Evolutionary conservation across 2,888 invertebrate genomes (phyloP).

Genomic region (Hydriomena furcata): DNA sequence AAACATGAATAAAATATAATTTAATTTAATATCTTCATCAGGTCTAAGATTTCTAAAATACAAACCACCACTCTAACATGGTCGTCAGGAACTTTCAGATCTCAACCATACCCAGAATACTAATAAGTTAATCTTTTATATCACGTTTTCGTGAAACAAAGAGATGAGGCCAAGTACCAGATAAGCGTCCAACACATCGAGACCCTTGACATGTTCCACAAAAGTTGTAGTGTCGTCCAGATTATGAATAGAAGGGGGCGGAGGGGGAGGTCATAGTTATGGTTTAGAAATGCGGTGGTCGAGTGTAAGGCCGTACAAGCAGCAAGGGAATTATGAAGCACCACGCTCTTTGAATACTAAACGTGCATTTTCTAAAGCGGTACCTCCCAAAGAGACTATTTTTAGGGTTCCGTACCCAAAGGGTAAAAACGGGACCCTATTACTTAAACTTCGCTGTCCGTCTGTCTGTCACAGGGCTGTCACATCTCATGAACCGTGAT

Average conservation of each 20-base stretch:
- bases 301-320: constrained; percentile 74
- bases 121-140: constrained; percentile 83
- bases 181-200: constrained; percentile 56
- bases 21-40: too few species aligned
- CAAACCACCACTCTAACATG: constrained; percentile 37
- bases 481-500: too few species aligned
- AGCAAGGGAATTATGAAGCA: constrained; percentile 78
- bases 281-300: constrained; percentile 64
- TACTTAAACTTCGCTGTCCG: too few species aligned
- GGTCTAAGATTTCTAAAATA: too few species aligned
- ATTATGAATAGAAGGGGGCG: constrained; percentile 37
- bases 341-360: constrained; percentile 79
- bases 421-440: too few species aligned
- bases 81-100: constrained; percentile 62
- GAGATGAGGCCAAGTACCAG: constrained; percentile 73
- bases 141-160: constrained; percentile 80
- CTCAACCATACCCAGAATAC: constrained; percentile 68
- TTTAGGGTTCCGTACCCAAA: too few species aligned
- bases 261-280: constrained; percentile 47
- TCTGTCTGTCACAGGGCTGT: too few species aligned
- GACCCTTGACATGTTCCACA: constrained; percentile 48
- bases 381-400: constrained; percentile 36
- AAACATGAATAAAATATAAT: too few species aligned
- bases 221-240: constrained; percentile 29
- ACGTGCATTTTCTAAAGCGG: constrained; percentile 60